Base-by-base conservation (phyloP, 2,888 invertebrate species). In the Leptinotarsa haldemani region DNA sequence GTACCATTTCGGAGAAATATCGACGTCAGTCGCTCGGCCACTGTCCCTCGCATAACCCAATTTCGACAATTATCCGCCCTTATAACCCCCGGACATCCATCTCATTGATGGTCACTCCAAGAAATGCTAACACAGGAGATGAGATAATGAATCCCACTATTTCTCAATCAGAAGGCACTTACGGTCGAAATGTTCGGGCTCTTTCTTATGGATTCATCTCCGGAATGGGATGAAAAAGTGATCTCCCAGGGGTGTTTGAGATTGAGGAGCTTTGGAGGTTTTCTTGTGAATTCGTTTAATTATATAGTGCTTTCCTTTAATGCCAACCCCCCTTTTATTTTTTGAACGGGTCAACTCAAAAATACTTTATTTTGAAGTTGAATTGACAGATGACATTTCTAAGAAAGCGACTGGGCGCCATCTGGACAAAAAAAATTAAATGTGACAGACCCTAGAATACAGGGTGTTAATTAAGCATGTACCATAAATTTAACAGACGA, bases 11-110 rank as follows among this genome's bases (percentile, higher is more conserved):
- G 83, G 80, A 80, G 82, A 84, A 80, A 81, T 82, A 83, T 82
- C 78, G 81, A 78, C 78, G 80, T 82, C 80, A 80, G 82, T 80
- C 80, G 79, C 77, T 79, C 80, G 82, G 83, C 81, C 83, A 79
- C 79, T 83, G 84, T 84, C 84, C 84, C 83, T 84, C 79, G 80
- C 81, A 84, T 86, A 86, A 86, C 84, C 85, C 82, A 85, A 86
- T 86, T 86, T 84, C 74, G 81, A 74, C 84, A 84, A 85, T 85
- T 86, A 86, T 82, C 83, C 83, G 79, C 80, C 83, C 83, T 83
- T 82, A 76, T 77, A 74, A 78, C 79, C 77, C 80, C 74, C 69
- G 76, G 73, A 68, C 80, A 80, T 85, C 83, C 83, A 84, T 85
- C 83, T 84, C 82, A 81, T 82, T 83, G 84, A 83, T 83, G 84